Conservation (phyloP, 2,888 invertebrate genomes). For the Eupeodes latifasciatus region DNA sequence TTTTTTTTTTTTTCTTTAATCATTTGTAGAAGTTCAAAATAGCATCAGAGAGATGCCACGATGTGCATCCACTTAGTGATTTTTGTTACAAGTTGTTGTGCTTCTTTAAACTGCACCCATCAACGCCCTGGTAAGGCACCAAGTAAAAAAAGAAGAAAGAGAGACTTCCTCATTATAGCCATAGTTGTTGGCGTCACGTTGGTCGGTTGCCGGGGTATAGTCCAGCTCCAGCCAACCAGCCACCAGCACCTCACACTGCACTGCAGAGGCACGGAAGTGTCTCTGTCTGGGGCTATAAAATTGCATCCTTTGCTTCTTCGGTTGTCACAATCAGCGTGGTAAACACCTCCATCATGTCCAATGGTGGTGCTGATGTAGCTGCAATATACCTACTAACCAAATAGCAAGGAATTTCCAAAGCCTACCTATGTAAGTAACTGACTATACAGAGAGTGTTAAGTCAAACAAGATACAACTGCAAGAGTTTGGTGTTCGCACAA, state of each 20-base stretch:
- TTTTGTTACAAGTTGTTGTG: constrained; percentile 35
- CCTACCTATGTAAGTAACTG: neutral
- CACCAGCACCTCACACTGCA: neutral
- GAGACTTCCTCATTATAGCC: constrained; percentile 69
- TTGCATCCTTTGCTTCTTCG: constrained; percentile 54
- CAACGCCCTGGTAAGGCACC: constrained; percentile 59
- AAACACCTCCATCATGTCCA: constrained; percentile 72
- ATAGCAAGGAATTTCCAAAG: constrained; percentile 47
- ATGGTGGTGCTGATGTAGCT: constrained; percentile 39
- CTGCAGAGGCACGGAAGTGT: constrained; percentile 56
- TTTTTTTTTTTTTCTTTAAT: constrained; percentile 4
- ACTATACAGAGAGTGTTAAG: constrained; percentile 10
- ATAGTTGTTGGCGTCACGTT: constrained; percentile 67
- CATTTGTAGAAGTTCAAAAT: constrained; percentile 29
- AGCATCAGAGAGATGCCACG: constrained; percentile 29
- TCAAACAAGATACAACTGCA: constrained; percentile 39
- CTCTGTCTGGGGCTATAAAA: constrained; percentile 52
- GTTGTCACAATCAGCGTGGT: constrained; percentile 68
- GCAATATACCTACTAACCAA: constrained; percentile 25
- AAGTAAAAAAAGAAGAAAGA: neutral
- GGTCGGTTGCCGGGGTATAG: constrained; percentile 29
- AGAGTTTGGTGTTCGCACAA: neutral
- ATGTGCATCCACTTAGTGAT: constrained; percentile 68
- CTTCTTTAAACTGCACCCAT: constrained; percentile 70
- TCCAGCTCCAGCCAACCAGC: constrained; percentile 33